These are phyloP conservation scores for Chironomus striatipennis DNA, from an alignment of 1,140 invertebrate species.

Conservation along the genomic window DNA sequence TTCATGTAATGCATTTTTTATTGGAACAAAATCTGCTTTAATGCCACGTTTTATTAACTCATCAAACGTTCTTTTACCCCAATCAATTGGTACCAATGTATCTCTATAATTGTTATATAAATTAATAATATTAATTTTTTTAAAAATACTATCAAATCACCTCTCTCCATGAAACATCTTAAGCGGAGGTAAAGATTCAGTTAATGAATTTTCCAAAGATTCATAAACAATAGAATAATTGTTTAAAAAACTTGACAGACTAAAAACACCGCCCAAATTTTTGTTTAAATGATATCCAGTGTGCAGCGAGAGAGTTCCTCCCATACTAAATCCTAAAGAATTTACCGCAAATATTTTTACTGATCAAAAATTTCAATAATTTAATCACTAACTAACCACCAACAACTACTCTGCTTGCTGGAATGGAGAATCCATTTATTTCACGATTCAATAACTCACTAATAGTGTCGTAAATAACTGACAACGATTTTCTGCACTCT, in stretches of 20 bases:
- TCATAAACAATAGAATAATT: slow-evolving; percentile 54
- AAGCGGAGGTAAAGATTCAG: slow-evolving; percentile 34
- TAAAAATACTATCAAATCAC: too few relatives aligned
- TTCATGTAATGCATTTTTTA: slow-evolving; percentile 47
- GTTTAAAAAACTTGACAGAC: slow-evolving; percentile 63
- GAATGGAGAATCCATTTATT: slow-evolving; percentile 49
- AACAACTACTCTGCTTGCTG: slow-evolving; percentile 54
- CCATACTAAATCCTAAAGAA: slow-evolving; percentile 68
- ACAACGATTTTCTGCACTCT: slow-evolving; percentile 51
- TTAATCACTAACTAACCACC: slow-evolving; percentile 40
- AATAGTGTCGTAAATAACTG: slow-evolving; percentile 46
- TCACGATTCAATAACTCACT: slow-evolving; percentile 53
- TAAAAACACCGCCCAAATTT: slow-evolving; percentile 56
- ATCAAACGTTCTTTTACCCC: slow-evolving; percentile 45
- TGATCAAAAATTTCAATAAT: too few relatives aligned
- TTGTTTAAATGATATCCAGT: slow-evolving; percentile 51
- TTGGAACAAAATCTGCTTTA: slow-evolving; percentile 41
- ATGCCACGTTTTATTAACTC: slow-evolving; percentile 43
- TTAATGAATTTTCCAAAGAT: slow-evolving; percentile 34
- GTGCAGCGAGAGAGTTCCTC: slow-evolving; percentile 59
- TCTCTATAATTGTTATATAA: slow-evolving; percentile 39
- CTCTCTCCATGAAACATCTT: slow-evolving; percentile 44
- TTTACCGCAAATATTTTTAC: slow-evolving; percentile 27
- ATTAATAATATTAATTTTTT: too few relatives aligned
- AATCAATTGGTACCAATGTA: slow-evolving; percentile 44